Base-by-base conservation (phyloP, 1,140 invertebrate species). In the Zaprionus inermis region DNA sequence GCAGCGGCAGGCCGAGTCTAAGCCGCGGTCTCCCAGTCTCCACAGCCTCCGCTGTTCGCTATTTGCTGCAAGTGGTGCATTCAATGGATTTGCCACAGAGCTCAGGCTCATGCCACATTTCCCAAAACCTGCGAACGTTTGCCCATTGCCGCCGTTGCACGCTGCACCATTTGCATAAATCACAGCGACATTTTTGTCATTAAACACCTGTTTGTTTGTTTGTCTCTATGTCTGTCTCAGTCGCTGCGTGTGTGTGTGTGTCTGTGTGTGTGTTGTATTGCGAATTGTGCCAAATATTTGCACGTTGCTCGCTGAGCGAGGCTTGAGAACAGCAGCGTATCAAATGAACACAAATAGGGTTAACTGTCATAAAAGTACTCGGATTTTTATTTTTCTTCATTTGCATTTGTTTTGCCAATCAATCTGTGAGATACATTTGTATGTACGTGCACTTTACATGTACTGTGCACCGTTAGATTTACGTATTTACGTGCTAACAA, bases 111-210 rank as follows among this genome's bases (percentile, higher is more conserved):
- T 6, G 61, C 30, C 30, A 68, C 61, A 72, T 66, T 72, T 72
- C 57, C 57, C 57, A 68, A 58, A 24, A 49, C 30, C 22, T 68
- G 65, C 56, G 30, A 22, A 22, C 56, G 56, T 59, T 59, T 67
- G 38, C 38, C 38, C 38, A 41, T 41, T 41, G 38, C 38, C 38
- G 38, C n/a, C 34, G 55, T 57, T 69, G 66, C 41, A 24, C 16
- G 69, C 30, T 78, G 60, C 67, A 76, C 72, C 67, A 76, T 78
- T 78, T 78, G 67, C 76, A 78, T 78, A 78, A 78, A 78, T 78
- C 76, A 71, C 67, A 60, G 66, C 56, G 67, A 76, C 76, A 78
- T 76, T 71, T 64, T 79, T 78, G 69, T 72, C 72, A 74, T 74
- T 77, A 76, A 77, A 77, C 75, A 77, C 75, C 76, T 76, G 76